Evolutionary conservation across 2,797 vertebrate genomes (phyloP), one percentile per base, ranked within the genome.

Genomic region (Zenarchopterus dispar): DNA sequence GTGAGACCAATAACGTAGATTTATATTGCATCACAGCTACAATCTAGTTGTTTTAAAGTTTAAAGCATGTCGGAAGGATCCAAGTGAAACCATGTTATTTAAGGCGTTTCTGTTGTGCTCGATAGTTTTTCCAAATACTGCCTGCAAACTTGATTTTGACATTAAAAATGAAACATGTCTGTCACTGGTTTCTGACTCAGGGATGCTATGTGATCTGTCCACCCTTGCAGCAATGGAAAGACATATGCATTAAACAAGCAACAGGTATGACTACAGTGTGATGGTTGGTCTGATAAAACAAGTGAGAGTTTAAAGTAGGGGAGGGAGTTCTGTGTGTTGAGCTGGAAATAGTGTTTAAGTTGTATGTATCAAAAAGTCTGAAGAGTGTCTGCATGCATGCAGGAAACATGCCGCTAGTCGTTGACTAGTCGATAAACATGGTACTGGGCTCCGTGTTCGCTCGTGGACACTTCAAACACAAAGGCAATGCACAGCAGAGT

Each of bases 401-500:
- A 73, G 55, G 1, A 22, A 21, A 43, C 8, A 54, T 73, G 80
- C 91, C 94, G 81, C 92, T 97, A 98, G 93, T 98, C 96, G 67
- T 96, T 97, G 75, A 98, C 93, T 36, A 98, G 94, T 85, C 96
- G 95, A 92, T 98, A 98, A 59, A 98, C 96, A 0, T 98, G 96
- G 91, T 98, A 96, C 88, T 98, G 96, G 24, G 96, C 96, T 67
- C 96, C 96, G 0, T 98, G 96, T 84, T 98, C 96, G 0, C 96
- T 98, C 56, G 95, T 96, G 70, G 96, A 98, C 72, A 97, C 96
- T 88, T 98, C 96, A 6, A 98, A 98, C 76, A 98, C 96, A 18
- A 98, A 98, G 67, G 96, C 96, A 36, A 98, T 97, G 91, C 96
- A 97, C 44, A 98, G 95, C 89, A 98, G 87, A 80, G 96, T 98